Conservation (phyloP, 2,113 vertebrate genomes). For the Brachirus orientalis region DNA sequence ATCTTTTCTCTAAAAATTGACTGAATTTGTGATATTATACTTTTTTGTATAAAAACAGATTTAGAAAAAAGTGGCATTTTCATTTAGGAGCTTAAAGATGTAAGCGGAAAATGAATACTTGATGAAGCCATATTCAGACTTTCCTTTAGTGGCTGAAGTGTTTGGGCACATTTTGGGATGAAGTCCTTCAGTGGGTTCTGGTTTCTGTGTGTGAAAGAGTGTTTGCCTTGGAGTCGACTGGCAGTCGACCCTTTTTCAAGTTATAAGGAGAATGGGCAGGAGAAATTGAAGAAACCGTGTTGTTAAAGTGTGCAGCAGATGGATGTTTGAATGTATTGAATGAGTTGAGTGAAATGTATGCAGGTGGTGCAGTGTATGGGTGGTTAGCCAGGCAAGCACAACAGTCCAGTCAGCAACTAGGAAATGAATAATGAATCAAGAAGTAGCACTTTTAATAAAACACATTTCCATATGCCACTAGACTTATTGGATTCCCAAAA, state of each 20-base stretch:
- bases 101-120: too few species aligned
- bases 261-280: slow-evolving; percentile 22
- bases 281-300: slow-evolving; percentile 13
- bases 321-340: slow-evolving; percentile 23
- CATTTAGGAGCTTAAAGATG: too few species aligned
- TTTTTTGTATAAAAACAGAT: too few species aligned
- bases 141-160: slow-evolving; percentile 2
- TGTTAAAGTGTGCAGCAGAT: slow-evolving; percentile 13
- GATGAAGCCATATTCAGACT: too few species aligned
- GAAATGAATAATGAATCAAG: slow-evolving; percentile 56
- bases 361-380: slow-evolving; percentile 16
- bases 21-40: too few species aligned
- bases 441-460: slow-evolving; percentile 37
- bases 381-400: slow-evolving; percentile 36
- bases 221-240: slow-evolving; percentile 35
- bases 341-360: slow-evolving; percentile 38
- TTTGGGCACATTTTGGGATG: background rate
- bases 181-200: slow-evolving; percentile 1
- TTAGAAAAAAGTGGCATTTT: too few species aligned
- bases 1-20: too few species aligned
- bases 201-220: slow-evolving; percentile 3
- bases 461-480: slow-evolving; percentile 33
- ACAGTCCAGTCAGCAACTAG: slow-evolving; percentile 41
- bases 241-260: slow-evolving; percentile 10
- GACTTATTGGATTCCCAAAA: slow-evolving; percentile 26